Evolutionary conservation across 2,797 vertebrate genomes (phyloP), one percentile per base, ranked within the genome.

Genomic region (Cottoperca gobio): DNA sequence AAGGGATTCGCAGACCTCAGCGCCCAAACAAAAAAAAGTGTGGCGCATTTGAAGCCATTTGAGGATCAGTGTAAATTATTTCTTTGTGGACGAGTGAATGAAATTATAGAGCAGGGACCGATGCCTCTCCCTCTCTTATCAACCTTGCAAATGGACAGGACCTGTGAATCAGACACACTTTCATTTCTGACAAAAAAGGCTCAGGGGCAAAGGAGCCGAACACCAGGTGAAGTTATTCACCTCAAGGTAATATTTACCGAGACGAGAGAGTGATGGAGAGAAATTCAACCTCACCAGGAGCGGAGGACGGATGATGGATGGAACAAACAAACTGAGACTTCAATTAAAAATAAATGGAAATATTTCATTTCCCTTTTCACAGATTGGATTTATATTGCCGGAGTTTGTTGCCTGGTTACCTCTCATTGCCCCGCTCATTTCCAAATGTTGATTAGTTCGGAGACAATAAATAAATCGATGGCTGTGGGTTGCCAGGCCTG

Each of bases 301-400:
- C 6, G 0, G 43, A 61, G 54, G 73, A 23, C 2, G 67, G 81
- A 53, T 81, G 87, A 90, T 84, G 76, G 80, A 88, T 78, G 88
- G 73, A 89, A 86, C 82, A 86, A 90, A 89, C 87, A 90, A 88
- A 90, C 77, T 63, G 79, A 81, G 85, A 74, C 72, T 85, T 90
- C 88, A 93, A 93, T 93, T 93, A 92, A 86, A 89, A 89, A 91
- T 70, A 92, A 94, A 95, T 89, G 76, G 86, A 92, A 92, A 92
- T 91, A 86, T 92, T 89, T 91, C 37, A 92, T 93, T 92, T 94
- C 86, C 81, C 83, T 73, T 78, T 66, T 82, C 82, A 65, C 82
- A 92, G 89, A 93, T 88, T 93, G 86, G 87, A 89, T 92, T 91
- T 83, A 87, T 89, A 86, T 88, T 86, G 88, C 85, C 21, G 1